Base-by-base conservation (phyloP, 1,140 invertebrate species). In the Condylostylus longicornis region DNA sequence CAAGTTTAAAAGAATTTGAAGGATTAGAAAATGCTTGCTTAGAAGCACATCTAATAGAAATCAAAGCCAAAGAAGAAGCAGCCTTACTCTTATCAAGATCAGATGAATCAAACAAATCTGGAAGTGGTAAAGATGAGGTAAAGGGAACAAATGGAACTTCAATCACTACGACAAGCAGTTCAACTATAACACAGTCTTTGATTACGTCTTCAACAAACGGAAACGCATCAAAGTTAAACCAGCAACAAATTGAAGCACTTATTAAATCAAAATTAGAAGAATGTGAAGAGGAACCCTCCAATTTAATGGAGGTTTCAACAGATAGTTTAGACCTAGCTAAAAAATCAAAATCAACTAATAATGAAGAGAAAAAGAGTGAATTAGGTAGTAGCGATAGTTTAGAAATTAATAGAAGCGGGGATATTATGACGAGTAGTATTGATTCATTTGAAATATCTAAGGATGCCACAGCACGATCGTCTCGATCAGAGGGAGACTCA, bases 1-100 rank as follows among this genome's bases (percentile, higher is more conserved):
- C 82, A 5, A 95, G 89, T 14, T 62, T 94, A 3, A 88, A 89
- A 54, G 91, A 97, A 61, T 95, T 95, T 61, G 90, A 95, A 70
- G 77, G 81, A 1, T 60, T 95, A 1, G 91, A 97, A 61, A 77
- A 73, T 40, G 86, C 88, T 17, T 86, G 89, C 52, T 70, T 79
- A 23, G 80, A 87, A 54, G 80, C 77, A 1, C 77, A 85, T 42
- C 68, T 78, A 37, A 79, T 84, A 30, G 85, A 90, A 63, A 65
- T 82, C 18, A 71, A 77, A 43, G 85, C 80, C 0, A 79, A 84
- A 51, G 77, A 88, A 55, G 87, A 91, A 56, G 86, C 88, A 44
- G 78, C 81, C 31, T 53, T 89, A 23, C 62, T 93, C 3, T 44
- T 64, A 33, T 69, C 69, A 1, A 57, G 62, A 19, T 70, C 71